These are phyloP conservation scores for Odontocerum albicorne DNA, from an alignment of 2,888 invertebrate genomes.

Conservation along the genomic window DNA sequence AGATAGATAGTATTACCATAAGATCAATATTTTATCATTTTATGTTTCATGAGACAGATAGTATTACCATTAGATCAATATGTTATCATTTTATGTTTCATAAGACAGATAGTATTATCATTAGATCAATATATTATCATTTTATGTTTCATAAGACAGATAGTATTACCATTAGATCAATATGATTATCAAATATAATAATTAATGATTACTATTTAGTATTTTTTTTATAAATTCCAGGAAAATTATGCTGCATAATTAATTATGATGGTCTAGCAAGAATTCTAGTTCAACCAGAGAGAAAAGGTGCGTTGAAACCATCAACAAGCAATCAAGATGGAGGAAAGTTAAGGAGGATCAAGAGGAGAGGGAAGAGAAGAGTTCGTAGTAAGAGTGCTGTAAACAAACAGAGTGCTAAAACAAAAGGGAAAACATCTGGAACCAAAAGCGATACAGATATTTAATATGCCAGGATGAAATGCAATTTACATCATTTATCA, in stretches of 20 bases:
- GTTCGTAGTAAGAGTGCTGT: constrained; percentile 53
- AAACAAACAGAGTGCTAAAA: constrained; percentile 42
- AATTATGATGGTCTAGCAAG: constrained; percentile 58
- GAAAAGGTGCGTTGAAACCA: constrained; percentile 45
- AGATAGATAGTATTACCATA: too few species aligned
- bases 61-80: too few species aligned
- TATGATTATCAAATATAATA: neutral
- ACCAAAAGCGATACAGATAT: constrained; percentile 55
- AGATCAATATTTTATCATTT: too few species aligned
- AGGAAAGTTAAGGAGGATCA: constrained; percentile 46
- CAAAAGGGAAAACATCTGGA: constrained; percentile 46
- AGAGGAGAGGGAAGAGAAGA: constrained; percentile 46
- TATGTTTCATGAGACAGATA: too few species aligned
- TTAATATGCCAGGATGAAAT: neutral
- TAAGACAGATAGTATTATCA: too few species aligned
- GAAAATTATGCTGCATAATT: constrained; percentile 55
- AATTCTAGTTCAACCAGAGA: constrained; percentile 50
- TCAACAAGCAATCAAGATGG: constrained; percentile 41
- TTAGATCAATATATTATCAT: too few species aligned
- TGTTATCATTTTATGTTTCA: too few species aligned
- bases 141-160: too few species aligned
- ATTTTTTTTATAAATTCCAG: constrained; percentile 39
- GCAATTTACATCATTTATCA: neutral
- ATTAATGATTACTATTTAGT: neutral
- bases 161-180: neutral